Evolutionary conservation across 2,888 invertebrate genomes (phyloP).

Genomic region (Megastigmus dorsalis): DNA sequence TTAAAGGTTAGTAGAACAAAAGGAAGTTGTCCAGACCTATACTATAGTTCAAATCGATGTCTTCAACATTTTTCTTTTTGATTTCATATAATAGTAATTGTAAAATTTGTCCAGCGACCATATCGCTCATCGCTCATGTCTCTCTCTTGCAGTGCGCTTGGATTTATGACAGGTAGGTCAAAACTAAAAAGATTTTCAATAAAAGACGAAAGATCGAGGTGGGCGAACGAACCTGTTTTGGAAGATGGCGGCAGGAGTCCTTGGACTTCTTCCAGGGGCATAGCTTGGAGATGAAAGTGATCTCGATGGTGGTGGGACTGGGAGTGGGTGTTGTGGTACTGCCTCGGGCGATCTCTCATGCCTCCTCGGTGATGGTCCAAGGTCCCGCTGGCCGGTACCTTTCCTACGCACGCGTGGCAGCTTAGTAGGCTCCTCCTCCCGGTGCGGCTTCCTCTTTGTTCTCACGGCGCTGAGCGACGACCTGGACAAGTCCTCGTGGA

Average conservation of each 20-base stretch:
- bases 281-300: conserved; percentile 66
- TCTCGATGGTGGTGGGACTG: conserved; percentile 64
- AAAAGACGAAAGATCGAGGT: neutral
- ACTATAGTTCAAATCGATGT: too few species aligned
- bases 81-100: too few species aligned
- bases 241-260: conserved; percentile 68
- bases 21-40: too few species aligned
- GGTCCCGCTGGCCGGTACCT: neutral
- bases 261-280: conserved; percentile 71
- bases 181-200: neutral
- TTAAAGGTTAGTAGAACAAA: too few species aligned
- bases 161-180: too few species aligned
- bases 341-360: conserved; percentile 68
- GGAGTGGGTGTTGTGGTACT: conserved; percentile 41
- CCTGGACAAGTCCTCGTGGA: conserved; percentile 70
- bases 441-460: conserved; percentile 7
- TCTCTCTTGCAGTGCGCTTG: too few species aligned
- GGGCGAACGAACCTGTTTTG: conserved; percentile 63
- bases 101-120: too few species aligned
- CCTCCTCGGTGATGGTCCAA: conserved; percentile 40
- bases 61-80: too few species aligned
- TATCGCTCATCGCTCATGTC: too few species aligned
- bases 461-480: conserved; percentile 1
- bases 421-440: neutral
- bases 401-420: conserved; percentile 8